phyloP scores from a whole-genome alignment of 1,140 invertebrate species.

The Anoplophora glabripennis region DNA sequence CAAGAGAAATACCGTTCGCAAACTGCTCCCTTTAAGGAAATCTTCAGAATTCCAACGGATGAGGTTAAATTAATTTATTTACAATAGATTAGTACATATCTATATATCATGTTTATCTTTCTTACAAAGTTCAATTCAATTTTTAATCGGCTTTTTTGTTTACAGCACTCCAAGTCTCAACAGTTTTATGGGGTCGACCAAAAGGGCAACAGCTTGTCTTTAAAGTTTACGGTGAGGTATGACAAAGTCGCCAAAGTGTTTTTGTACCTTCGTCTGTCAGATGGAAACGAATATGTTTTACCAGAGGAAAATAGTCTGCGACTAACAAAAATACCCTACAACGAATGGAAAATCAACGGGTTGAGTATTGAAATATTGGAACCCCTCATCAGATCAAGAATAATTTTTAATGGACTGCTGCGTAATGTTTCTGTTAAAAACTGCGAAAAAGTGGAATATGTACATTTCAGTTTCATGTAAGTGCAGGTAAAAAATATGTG shows the following conservation, averaged over 20 bases:
- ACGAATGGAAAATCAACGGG: conserved; percentile 35
- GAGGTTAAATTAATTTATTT: conserved; percentile 9
- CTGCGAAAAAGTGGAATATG: conserved; percentile 31
- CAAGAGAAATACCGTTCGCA: conserved; percentile 13
- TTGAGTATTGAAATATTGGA: conserved; percentile 37
- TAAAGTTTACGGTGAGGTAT: conserved; percentile 28
- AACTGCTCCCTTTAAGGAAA: conserved; percentile 4
- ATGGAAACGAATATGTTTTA: conserved; percentile 29
- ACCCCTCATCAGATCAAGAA: conserved; percentile 33
- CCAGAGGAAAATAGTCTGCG: conserved; percentile 25
- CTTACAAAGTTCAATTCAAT: neutral
- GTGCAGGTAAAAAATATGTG: conserved; percentile 1
- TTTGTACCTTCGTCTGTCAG: conserved; percentile 25
- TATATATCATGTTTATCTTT: neutral
- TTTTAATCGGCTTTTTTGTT: conserved; percentile 17
- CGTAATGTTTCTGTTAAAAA: conserved; percentile 22
- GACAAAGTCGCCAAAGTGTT: conserved; percentile 27
- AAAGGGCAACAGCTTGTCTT: conserved; percentile 28
- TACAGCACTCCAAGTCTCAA: conserved; percentile 24
- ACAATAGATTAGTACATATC: neutral
- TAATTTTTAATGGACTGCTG: conserved; percentile 40
- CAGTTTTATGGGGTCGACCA: conserved; percentile 30
- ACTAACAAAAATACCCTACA: conserved; percentile 23
- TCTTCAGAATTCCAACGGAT: conserved; percentile 11
- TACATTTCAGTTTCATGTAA: conserved; percentile 44